Evolutionary conservation across 2,888 invertebrate species (phyloP), one percentile per base, ranked within the genome.

Genomic region (Epiblema foenella): DNA sequence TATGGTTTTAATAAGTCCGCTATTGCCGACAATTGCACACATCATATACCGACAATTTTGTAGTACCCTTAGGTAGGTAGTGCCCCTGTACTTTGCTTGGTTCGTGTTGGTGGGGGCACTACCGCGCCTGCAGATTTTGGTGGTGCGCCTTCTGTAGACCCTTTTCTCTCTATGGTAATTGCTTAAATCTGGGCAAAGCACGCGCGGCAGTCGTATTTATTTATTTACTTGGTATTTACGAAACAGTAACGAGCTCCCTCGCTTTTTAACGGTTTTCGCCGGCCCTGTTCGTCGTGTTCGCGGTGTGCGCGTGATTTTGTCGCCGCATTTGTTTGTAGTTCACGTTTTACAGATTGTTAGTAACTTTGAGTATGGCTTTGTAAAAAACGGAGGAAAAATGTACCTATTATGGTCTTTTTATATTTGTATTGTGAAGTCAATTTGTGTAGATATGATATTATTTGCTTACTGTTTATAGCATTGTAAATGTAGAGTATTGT

Each of bases 171-270:
- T 67, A 57, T 65, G 73, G 79, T 89, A 89, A 93, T 93, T 93
- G 92, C 90, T 90, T 84, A 89, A 93, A 93, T 93, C 86, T 79
- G 68, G 60, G 72, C 74, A 78, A 90, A 92, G 89, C 93, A 93
- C 93, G 93, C 82, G 78, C 85, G 69, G 73, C 72, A 76, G 75
- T 83, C 83, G 83, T 91, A 91, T 93, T 92, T 93, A 93, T 93
- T 93, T 93, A 93, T 91, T 92, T 93, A 91, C 89, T 85, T 85
- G 83, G 84, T 91, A 91, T 91, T 89, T 92, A 90, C 87, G 86
- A 81, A 89, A 89, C 89, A 88, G 84, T 83, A 86, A 85, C 86
- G 86, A 85, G 85, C 60, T 62, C 63, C 58, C 51, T 68, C 59
- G 57, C 49, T 57, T 57, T 64, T 64, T 64, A 64, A 64, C 57